Base-by-base conservation (phyloP, 2,113 vertebrate genomes). In the Pogonocichla stellata region DNA sequence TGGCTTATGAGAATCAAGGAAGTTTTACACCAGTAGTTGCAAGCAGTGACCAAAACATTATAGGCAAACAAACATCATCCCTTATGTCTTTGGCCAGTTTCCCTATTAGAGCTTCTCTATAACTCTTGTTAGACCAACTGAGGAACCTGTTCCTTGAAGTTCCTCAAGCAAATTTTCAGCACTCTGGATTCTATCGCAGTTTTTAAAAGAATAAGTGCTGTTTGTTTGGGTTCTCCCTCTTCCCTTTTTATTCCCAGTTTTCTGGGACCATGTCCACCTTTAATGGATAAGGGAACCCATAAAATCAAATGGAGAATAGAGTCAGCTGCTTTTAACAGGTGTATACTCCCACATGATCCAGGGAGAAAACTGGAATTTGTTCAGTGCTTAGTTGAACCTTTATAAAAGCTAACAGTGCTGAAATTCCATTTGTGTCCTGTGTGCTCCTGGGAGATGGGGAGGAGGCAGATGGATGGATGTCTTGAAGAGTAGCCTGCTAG, bases 1-100 rank as follows among this genome's bases (percentile, higher is more conserved):
- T 88, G 79, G 54, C 66, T 62, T 53, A 50, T 9, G 93, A 96
- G 93, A 96, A 95, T 97, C 95, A 97, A 97, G 96, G 96, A 97
- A 97, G 94, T 97, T 97, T 94, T 88, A 84, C 69, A 86, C 66
- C 95, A 86, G 86, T 87, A 65, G 91, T 53, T 96, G 56, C 62
- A 90, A 89, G 77, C 74, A 91, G 38, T 1, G 36, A 89, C 74
- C 75, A 88, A 93, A 96, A 82, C 8, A 18, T 66, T 22, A 4
- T 4, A 71, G 80, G 40, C 79, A 88, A 88, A 43, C 29, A 42
- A 85, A 14, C 31, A n/a, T 61, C 29, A 50, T 67, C 69, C 19
- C 3, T 61, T 23, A 61, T 26, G 28, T 60, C 50, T 34, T 19
- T 60, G 58, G 56, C 45, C n/a, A 45, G 69, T 42, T 19, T 29